Conservation (phyloP, 2,888 invertebrate species). For the Drosophila nigricruria region DNA sequence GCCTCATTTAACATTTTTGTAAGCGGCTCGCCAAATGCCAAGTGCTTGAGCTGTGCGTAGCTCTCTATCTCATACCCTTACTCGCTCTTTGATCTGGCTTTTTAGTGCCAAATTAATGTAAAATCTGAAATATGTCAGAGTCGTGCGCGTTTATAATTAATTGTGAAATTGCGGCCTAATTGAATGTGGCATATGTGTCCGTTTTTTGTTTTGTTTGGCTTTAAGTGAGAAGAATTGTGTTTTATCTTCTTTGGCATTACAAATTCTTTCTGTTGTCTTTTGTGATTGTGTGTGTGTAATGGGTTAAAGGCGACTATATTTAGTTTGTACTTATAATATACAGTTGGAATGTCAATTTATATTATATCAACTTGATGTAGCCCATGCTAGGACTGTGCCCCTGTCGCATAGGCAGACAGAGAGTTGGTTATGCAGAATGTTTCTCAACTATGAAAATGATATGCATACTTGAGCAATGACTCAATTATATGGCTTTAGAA, state of each 20-base stretch:
- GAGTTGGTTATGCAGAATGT: not conserved
- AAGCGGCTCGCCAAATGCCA: slow-evolving; percentile 17
- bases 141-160: slow-evolving; percentile 59
- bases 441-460: too few species aligned
- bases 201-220: slow-evolving; percentile 5
- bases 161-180: slow-evolving; percentile 63
- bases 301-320: not conserved
- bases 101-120: slow-evolving; percentile 78
- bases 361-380: not conserved
- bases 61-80: not conserved
- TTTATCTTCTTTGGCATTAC: slow-evolving; percentile 5
- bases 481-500: too few species aligned
- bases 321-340: not conserved
- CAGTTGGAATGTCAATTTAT: not conserved
- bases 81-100: slow-evolving; percentile 32
- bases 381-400: not conserved
- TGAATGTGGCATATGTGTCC: slow-evolving; percentile 50
- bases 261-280: not conserved
- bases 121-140: slow-evolving; percentile 62
- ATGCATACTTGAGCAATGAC: too few species aligned
- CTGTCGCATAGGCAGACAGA: not conserved
- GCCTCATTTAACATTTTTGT: slow-evolving; percentile 49
- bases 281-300: not conserved
- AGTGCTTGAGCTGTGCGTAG: slow-evolving; percentile 26
- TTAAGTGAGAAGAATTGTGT: slow-evolving; percentile 31